Evolutionary conservation across 2,888 invertebrate species (phyloP), one percentile per base, ranked within the genome.

Genomic region (Trichogramma dendrolimi): DNA sequence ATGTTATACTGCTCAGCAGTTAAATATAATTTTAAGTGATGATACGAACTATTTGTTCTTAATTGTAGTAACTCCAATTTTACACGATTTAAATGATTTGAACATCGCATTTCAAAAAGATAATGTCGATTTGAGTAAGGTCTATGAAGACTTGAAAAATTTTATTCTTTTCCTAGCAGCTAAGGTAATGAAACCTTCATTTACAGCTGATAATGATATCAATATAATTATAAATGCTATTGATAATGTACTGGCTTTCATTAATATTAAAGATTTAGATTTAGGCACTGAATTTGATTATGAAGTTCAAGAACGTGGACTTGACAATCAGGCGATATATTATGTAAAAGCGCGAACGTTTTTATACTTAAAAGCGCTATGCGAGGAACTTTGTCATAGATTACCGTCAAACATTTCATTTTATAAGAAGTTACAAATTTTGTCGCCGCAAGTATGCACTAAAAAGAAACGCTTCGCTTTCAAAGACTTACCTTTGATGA

Each of bases 11-110:
- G 64, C 62, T n/a, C 55, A 60, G 39, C 4, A 55, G 3, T 40
- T 68, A 11, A 49, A 58, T n/a, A 58, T 62, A 42, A 69, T 68
- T 59, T 49, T 67, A 4, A 38, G 65, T 40, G 67, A 68, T 38
- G 52, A 62, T 56, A 27, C 55, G 4, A 65, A 67, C 58, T 58
- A 60, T 51, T 43, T 63, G 38, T 67, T 59, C 56, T 55, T 67
- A 6, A 49, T 43, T 5, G 56, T 65, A 46, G 5, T 67, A 0
- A 65, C 54, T 42, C 60, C 56, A 1, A 56, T 67, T 59, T 58
- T 65, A 10, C 53, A 53, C n/a, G 63, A 63, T 47, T 67, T n/a
- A 4, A 65, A 60, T 38, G 42, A 52, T 38, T 14, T 60, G 0
- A 67, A 65, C 48, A 49, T 63, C 40, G 42, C 59, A 6, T 65